A percentile compares a stretch with the other conserved stretches of the same genome.
Evolutionary conservation across 2,113 vertebrate species (phyloP).

Genomic region (Solea solea): DNA sequence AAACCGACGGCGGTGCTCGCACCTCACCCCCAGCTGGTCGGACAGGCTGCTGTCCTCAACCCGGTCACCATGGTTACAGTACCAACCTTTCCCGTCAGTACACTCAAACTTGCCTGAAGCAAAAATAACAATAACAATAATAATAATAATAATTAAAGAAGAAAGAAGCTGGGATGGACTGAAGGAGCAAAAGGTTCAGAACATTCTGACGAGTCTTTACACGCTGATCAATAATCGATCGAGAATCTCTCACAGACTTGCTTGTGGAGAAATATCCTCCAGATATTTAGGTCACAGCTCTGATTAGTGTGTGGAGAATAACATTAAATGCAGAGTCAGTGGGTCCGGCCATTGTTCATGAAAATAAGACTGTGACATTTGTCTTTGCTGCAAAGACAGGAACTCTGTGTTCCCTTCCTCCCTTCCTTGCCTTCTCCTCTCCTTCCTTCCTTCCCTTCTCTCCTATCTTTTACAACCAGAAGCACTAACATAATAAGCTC

Average conservation of each 20-base stretch:
- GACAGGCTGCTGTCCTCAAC: constrained; percentile 93
- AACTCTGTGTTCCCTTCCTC: constrained; percentile 43
- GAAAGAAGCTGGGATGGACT: background rate
- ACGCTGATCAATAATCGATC: constrained; percentile 28
- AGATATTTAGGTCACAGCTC: constrained; percentile 36
- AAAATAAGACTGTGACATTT: constrained; percentile 58
- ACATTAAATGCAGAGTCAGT: constrained; percentile 32
- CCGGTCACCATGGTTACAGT: constrained; percentile 98
- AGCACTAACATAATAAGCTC: constrained; percentile 73
- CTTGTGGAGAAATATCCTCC: constrained; percentile 30
- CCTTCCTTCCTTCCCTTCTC: constrained; percentile 7
- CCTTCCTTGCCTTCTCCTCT: constrained; percentile 3
- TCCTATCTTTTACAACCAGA: constrained; percentile 47
- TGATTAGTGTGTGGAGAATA: constrained; percentile 31
- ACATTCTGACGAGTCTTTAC: constrained; percentile 18
- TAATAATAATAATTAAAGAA: background rate
- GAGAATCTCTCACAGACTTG: constrained; percentile 31
- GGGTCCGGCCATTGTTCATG: constrained; percentile 53
- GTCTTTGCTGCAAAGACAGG: constrained; percentile 43
- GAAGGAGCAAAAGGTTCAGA: constrained; percentile 7
- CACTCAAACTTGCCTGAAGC: constrained; percentile 92
- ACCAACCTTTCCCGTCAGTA: constrained; percentile 94
- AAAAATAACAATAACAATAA: background rate
- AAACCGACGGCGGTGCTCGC: constrained; percentile 80
- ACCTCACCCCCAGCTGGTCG: constrained; percentile 90